A percentile compares a stretch with the other conserved stretches of the same genome.
phyloP scores from a whole-genome alignment of 64 coral and sea anemone species.

The Stylophora pistillata region DNA sequence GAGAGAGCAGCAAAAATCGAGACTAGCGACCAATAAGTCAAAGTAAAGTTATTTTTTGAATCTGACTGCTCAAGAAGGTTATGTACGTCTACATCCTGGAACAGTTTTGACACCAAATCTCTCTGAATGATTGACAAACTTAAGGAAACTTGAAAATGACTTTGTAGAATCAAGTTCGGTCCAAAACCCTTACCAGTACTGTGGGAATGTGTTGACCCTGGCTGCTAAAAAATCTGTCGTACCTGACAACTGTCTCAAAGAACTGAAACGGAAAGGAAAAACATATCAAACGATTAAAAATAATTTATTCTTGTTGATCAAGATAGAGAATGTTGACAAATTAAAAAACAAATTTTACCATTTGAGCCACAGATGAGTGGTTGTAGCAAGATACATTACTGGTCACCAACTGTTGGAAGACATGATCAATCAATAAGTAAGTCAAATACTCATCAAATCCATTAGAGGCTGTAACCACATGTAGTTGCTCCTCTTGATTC shows the following conservation, averaged over 20 bases:
- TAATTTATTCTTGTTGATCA: too few relatives aligned
- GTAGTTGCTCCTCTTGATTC: too few relatives aligned
- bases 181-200: constrained; percentile 71
- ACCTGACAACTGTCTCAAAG: constrained; percentile 94
- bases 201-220: constrained; percentile 80
- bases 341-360: constrained; percentile 40
- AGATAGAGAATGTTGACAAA: not conserved
- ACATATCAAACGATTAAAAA: not conserved
- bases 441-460: not conserved
- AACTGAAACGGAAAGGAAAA: constrained; percentile 64
- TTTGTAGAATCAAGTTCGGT: not conserved
- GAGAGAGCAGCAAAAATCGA: too few relatives aligned
- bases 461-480: too few relatives aligned
- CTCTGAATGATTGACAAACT: too few relatives aligned
- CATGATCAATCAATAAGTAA: not conserved
- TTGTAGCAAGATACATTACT: constrained; percentile 73
- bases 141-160: too few relatives aligned
- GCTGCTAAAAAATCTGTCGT: constrained; percentile 78
- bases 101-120: too few relatives aligned
- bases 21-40: too few relatives aligned
- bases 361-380: constrained; percentile 78
- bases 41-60: too few relatives aligned
- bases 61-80: too few relatives aligned
- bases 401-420: constrained; percentile 59
- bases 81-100: too few relatives aligned